phyloP scores from a whole-genome alignment of 1,140 invertebrate genomes.

The Vollenhovia emeryi region DNA sequence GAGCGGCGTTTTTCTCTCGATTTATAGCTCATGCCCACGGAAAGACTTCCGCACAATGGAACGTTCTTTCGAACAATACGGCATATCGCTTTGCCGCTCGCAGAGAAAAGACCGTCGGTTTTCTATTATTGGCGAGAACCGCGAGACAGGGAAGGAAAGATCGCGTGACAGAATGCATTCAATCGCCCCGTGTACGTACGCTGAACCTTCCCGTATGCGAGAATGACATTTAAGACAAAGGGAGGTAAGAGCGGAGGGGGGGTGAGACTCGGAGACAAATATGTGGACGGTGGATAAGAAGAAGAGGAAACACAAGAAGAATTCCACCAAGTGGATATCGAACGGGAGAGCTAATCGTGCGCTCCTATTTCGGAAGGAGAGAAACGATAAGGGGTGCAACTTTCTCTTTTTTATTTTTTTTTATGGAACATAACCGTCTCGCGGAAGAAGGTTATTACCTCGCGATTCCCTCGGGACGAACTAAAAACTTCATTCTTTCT shows the following conservation, averaged over 20 bases:
- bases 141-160: slow-evolving; percentile 6
- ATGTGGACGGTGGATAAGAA: background rate
- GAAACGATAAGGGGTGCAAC: background rate
- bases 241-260: background rate
- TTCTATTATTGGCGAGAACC: slow-evolving; percentile 40
- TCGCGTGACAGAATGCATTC: slow-evolving; percentile 42
- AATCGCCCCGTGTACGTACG: background rate
- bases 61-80: slow-evolving; percentile 39
- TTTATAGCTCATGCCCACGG: slow-evolving; percentile 9
- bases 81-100: slow-evolving; percentile 22
- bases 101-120: slow-evolving; percentile 30
- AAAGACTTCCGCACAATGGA: slow-evolving; percentile 42
- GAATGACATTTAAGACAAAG: slow-evolving; percentile 44
- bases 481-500: slow-evolving; percentile 70
- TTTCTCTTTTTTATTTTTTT: slow-evolving; percentile 38
- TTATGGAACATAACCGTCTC: slow-evolving; percentile 70
- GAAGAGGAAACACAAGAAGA: background rate
- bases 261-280: background rate
- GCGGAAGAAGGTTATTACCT: slow-evolving; percentile 70
- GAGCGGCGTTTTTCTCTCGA: background rate
- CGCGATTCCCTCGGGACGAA: slow-evolving; percentile 66
- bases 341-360: slow-evolving; percentile 61
- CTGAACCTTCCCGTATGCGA: background rate
- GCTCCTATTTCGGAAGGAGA: slow-evolving; percentile 33
- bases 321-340: background rate